Base-by-base conservation (phyloP, 53 echinoderm and acorn worm species). In the Zoroaster sp. region DNA sequence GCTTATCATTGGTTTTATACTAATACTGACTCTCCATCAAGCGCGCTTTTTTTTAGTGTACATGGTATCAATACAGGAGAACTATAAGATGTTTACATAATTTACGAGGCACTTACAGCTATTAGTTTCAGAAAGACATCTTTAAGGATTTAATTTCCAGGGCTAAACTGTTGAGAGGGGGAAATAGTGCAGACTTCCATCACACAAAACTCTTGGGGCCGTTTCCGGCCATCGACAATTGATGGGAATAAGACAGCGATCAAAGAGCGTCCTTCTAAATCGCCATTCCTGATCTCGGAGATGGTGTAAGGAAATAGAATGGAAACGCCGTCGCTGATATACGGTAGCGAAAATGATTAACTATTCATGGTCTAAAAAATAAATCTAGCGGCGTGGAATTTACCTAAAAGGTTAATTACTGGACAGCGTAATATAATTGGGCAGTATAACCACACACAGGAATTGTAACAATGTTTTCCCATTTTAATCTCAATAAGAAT, bases 291-390 rank as follows among this genome's bases (percentile, higher is more conserved):
- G 63, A 59, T 59, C 28, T 59, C 23, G 8, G 63, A 25, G 28
- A 59, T 59, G 21, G 63, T 59, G 63, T 25, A 11, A 28, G 63
- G 23, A 28, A 40, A 66, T 41, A 32, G 41, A 81, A 66, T 81
- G 28, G 35, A 66, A 66, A 65, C 66, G 81, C 43, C 67, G 66
- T 43, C 43, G 41, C 42, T 66, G 23, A 81, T 81, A 67, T 66
- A n/a, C n/a, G n/a, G n/a, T n/a, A 81, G 67, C 66, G 44, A 44
- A 81, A 66, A 81, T 81, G 66, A 67, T 81, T 67, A 81, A 67
- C 45, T 81, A 81, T 81, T 81, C 81, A 81, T 44, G 81, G 8
- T 67, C 17, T 75, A 75, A 75, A 31, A 33, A 45, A 30, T 45
- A 74, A 45, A 43, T 75, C 47, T 46, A 46, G 47, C 11, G 30